phyloP scores from a whole-genome alignment of 2,888 invertebrate genomes.

The Stegophylla sp. region DNA sequence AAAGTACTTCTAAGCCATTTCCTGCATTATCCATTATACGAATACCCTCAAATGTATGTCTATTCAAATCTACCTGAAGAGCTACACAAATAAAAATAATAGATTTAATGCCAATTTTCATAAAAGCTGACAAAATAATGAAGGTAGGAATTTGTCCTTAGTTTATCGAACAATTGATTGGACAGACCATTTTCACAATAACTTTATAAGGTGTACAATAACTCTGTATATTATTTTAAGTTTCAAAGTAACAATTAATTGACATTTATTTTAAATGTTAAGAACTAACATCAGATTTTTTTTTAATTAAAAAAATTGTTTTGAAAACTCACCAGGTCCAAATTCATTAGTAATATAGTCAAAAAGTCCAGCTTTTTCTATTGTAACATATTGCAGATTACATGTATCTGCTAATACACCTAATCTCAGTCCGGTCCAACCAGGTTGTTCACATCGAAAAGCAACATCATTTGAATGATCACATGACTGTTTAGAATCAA shows the following conservation, averaged over 20 bases:
- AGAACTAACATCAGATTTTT: too few relatives aligned
- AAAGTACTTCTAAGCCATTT: slow-evolving; percentile 91
- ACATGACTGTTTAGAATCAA: slow-evolving; percentile 88
- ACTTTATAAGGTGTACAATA: too few relatives aligned
- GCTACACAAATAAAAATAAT: slow-evolving; percentile 66
- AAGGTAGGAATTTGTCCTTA: too few relatives aligned
- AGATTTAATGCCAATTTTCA: too few relatives aligned
- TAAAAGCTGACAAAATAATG: too few relatives aligned
- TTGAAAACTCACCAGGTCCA: slow-evolving; percentile 70
- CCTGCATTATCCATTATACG: slow-evolving; percentile 84
- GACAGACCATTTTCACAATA: too few relatives aligned
- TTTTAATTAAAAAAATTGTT: not conserved
- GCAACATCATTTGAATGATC: slow-evolving; percentile 87
- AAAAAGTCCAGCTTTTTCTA: slow-evolving; percentile 90
- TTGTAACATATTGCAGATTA: slow-evolving; percentile 84
- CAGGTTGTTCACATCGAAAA: slow-evolving; percentile 84
- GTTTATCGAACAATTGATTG: too few relatives aligned
- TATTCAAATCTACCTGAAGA: slow-evolving; percentile 83
- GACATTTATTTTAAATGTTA: too few relatives aligned
- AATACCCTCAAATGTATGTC: slow-evolving; percentile 82
- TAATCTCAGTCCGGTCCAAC: slow-evolving; percentile 92
- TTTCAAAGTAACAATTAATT: too few relatives aligned
- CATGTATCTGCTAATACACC: slow-evolving; percentile 87
- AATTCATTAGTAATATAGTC: slow-evolving; percentile 89
- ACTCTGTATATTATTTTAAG: too few relatives aligned